phyloP scores from a whole-genome alignment of 2,797 vertebrate species.

The Poeciliopsis turneri region DNA sequence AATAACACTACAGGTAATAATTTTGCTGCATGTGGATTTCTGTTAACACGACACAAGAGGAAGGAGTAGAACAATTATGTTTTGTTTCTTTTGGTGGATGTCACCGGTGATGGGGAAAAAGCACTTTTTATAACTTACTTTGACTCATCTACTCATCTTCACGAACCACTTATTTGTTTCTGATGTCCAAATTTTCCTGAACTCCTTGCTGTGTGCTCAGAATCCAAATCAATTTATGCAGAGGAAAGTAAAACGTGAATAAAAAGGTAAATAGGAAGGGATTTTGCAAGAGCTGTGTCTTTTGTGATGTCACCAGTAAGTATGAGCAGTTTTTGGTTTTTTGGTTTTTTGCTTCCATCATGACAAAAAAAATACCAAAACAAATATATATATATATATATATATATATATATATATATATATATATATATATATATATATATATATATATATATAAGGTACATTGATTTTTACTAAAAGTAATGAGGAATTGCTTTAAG shows the following conservation, averaged over 20 bases:
- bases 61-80: not conserved
- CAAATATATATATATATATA: not conserved
- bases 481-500: not conserved
- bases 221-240: not conserved
- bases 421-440: too few species aligned
- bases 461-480: not conserved
- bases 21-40: not conserved
- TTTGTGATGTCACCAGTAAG: not conserved
- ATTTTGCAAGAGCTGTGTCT: not conserved
- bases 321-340: not conserved
- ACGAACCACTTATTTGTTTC: not conserved
- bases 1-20: not conserved
- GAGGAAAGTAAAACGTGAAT: not conserved
- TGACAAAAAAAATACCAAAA: not conserved
- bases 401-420: too few species aligned
- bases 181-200: not conserved
- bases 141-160: not conserved
- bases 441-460: not conserved
- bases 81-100: not conserved
- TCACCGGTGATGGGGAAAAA: not conserved
- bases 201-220: not conserved
- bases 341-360: too few species aligned
- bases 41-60: not conserved
- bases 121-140: not conserved
- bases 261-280: not conserved